Base-by-base conservation (phyloP, 2,797 vertebrate genomes). In the Gallirallus australis region DNA sequence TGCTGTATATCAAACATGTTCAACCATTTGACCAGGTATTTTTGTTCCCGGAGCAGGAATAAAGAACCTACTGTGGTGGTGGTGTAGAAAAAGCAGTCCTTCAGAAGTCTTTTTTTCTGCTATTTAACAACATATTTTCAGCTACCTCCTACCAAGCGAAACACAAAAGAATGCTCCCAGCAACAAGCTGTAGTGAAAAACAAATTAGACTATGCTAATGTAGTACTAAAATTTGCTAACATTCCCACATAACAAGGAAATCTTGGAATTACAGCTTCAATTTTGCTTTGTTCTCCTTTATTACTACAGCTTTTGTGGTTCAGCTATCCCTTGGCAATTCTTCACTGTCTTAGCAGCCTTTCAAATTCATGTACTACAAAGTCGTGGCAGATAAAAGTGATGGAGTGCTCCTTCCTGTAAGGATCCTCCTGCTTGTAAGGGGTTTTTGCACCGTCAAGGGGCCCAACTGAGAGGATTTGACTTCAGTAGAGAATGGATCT, bases 121-220 rank as follows among this genome's bases (percentile, higher is more conserved):
- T 71, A 56, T 86, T 93, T 66, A 91, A 59, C 71, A 94, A 50
- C 19, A 7, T 37, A 28, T 57, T 91, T 88, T 87, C 87, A 90
- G 66, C 66, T 86, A 60, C 48, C 52, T 94, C 73, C 73, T 81
- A 70, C 77, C 10, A 12, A 82, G 42, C 0, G 1, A 79, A 93
- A 82, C 59, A 94, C 39, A 93, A 86, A 96, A 88, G 76, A 88
- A 70, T 33, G 54, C 65, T 84, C 73, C 72, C 73, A 66, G 82
- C 60, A 89, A 68, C 60, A 92, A 75, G 40, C 47, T 57, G 35
- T 25, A 73, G 14, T 27, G 39, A 86, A 86, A 95, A 90, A 50
- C 52, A 91, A 90, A 93, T 90, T 79, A 73, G 59, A 60, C 70
- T 91, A 68, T 73, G 60, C 39, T 91, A 89, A 90, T 35, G 66